phyloP scores from a whole-genome alignment of 1,140 invertebrate genomes.

The Penaeus japonicus region DNA sequence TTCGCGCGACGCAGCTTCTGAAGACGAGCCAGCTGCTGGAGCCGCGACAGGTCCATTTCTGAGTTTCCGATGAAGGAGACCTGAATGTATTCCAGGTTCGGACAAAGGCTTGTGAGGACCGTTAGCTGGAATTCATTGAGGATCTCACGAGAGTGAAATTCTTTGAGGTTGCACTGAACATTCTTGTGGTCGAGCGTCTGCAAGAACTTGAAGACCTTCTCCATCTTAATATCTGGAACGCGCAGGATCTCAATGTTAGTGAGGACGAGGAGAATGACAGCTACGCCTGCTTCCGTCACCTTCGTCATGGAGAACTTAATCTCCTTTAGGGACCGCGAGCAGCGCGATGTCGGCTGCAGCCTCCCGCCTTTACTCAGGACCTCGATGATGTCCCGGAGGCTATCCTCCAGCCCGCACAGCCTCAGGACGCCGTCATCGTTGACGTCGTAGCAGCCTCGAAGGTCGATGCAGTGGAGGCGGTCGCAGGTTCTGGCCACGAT shows the following conservation, averaged over 20 bases:
- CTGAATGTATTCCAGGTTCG: conserved; percentile 57
- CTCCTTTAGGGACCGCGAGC: conserved; percentile 46
- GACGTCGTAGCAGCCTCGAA: conserved; percentile 56
- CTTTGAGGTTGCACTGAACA: conserved; percentile 56
- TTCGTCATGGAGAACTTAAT: conserved; percentile 59
- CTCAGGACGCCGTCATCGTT: conserved; percentile 55
- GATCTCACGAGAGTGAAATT: conserved; percentile 58
- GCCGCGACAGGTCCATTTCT: conserved; percentile 52
- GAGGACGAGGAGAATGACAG: conserved; percentile 55
- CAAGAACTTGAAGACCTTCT: conserved; percentile 56
- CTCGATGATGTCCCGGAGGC: conserved; percentile 45
- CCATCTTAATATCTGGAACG: conserved; percentile 58
- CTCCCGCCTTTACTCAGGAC: conserved; percentile 45
- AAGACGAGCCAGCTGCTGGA: conserved; percentile 44
- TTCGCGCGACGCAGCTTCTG: conserved; percentile 49
- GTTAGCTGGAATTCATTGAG: conserved; percentile 56
- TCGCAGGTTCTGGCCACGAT: conserved; percentile 53
- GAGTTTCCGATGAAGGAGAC: conserved; percentile 54
- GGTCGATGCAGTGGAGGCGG: conserved; percentile 46
- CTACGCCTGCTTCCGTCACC: conserved; percentile 58
- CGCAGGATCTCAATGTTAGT: conserved; percentile 55
- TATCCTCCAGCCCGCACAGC: conserved; percentile 51
- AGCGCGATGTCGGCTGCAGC: conserved; percentile 39
- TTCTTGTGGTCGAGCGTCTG: conserved; percentile 50
- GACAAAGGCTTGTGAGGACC: conserved; percentile 53